Conservation (phyloP, 2,888 invertebrate species). For the Platycheirus albimanus region DNA sequence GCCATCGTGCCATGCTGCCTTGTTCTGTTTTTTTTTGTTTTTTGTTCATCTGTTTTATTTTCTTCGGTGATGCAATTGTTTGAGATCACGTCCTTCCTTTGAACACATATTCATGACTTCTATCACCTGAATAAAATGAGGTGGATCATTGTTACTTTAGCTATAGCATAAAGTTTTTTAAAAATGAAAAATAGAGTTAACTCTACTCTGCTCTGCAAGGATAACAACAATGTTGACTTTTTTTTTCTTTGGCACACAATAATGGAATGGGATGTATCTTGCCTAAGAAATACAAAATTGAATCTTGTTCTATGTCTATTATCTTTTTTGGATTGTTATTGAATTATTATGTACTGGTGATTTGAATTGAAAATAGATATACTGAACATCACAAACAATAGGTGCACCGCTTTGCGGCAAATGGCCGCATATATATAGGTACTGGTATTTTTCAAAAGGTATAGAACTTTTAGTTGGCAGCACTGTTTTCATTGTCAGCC, state of each 20-base stretch:
- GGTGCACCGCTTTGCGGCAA: too few species aligned
- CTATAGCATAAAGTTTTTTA: constrained; percentile 36
- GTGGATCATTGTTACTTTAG: constrained; percentile 70
- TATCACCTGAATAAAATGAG: constrained; percentile 66
- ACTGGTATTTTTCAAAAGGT: too few species aligned
- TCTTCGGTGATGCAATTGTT: constrained; percentile 32
- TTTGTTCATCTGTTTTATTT: constrained; percentile 1
- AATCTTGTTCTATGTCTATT: too few species aligned
- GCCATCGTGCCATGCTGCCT: too few species aligned
- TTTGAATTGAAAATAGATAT: too few species aligned
- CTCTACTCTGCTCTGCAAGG: constrained; percentile 40
- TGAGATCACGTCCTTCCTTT: constrained; percentile 59
- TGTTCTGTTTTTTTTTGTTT: constrained; percentile 2
- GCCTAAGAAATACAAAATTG: too few species aligned
- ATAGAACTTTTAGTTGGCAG: too few species aligned
- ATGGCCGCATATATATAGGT: too few species aligned
- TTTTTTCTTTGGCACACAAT: constrained; percentile 34
- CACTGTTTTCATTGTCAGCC: too few species aligned
- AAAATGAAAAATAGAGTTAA: constrained; percentile 22
- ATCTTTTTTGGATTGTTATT: too few species aligned
- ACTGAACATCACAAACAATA: too few species aligned
- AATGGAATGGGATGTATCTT: background rate
- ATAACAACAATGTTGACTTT: constrained; percentile 55
- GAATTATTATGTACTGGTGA: too few species aligned
- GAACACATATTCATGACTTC: constrained; percentile 54